A percentile compares a stretch with the other conserved stretches of the same genome.
Evolutionary conservation across 2,888 invertebrate genomes (phyloP).

Genomic region (Plebejus anna): DNA sequence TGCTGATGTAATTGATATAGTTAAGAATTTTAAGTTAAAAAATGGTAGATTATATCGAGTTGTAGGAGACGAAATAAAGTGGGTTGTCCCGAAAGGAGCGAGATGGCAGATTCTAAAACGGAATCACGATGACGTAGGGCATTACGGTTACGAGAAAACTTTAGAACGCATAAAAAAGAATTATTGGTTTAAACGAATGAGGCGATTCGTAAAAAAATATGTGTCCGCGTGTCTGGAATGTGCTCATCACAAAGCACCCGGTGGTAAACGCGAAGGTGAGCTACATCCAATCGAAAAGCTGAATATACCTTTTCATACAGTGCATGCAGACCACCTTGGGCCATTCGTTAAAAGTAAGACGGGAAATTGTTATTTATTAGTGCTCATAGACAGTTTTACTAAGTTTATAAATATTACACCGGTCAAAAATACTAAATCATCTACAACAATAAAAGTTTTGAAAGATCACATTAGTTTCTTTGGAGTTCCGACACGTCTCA

Average conservation of each 20-base stretch:
- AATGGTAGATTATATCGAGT: background rate
- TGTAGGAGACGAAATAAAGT: slow-evolving; percentile 34
- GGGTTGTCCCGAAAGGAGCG: slow-evolving; percentile 40
- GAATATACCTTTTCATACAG: too few species aligned
- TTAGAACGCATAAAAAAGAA: slow-evolving; percentile 34
- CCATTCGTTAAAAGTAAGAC: slow-evolving; percentile 32
- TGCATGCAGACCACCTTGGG: too few species aligned
- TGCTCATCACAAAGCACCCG: slow-evolving; percentile 37
- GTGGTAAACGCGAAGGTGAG: slow-evolving; percentile 36
- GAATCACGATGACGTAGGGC: slow-evolving; percentile 41
- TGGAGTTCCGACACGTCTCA: slow-evolving; percentile 36
- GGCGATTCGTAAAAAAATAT: slow-evolving; percentile 39
- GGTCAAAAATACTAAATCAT: slow-evolving; percentile 28
- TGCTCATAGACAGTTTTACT: slow-evolving; percentile 35
- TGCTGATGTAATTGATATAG: background rate
- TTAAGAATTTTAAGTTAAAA: slow-evolving; percentile 3
- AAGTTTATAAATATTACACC: slow-evolving; percentile 14
- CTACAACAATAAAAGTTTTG: slow-evolving; percentile 33
- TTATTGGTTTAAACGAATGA: slow-evolving; percentile 42
- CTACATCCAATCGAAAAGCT: slow-evolving; percentile 24
- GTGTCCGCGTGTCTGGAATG: slow-evolving; percentile 38
- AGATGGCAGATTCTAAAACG: slow-evolving; percentile 40
- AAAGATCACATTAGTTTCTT: slow-evolving; percentile 38
- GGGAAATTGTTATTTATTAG: slow-evolving; percentile 37
- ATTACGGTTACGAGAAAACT: slow-evolving; percentile 36